Evolutionary conservation across 64 coral and sea anemone genomes (phyloP), one percentile per base, ranked within the genome.

Genomic region (Montipora capricornis): DNA sequence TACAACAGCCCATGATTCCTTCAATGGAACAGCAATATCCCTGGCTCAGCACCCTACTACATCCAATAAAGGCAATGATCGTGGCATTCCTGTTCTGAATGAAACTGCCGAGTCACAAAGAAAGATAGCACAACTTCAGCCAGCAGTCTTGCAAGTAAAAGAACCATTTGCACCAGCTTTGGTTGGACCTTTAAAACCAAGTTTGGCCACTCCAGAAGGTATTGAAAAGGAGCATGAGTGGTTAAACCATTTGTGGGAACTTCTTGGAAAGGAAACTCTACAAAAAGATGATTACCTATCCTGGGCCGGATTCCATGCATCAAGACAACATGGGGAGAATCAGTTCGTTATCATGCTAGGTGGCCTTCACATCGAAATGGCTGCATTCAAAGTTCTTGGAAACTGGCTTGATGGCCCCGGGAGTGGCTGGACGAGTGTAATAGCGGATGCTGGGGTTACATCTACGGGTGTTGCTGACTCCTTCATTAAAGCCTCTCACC

Each of bases 381-480:
- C 24, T 24, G 24, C 24, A 24, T 24, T 24, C 24, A 92, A 86
- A 20, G 68, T 75, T 7, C 70, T 92, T 12, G 90, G 90, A 58
- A 82, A 92, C 68, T 82, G 67, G 79, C 51, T 92, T 24, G 24
- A 24, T 24, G 24, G 24, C 24, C 24, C 24, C 24, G 24, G 24
- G 24, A 24, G 0, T 24, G 24, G 24, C 70, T 61, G 79, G 90
- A 82, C 55, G 16, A 75, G 76, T 88, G 87, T 88, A 76, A 81
- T 84, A 1, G 14, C 7, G 12, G 44, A 90, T 46, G 88, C 88
- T 0, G 60, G 13, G 46, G 76, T 90, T 46, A 77, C 88, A 62
- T 68, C 88, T 62, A 29, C 88, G 14, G 80, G 80, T 48, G 79
- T 83, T 26, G 50, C 80, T 2, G 90, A 92, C 76, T 92, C 90